Percentiles rank a stretch among this genome's conserved stretches.
Conservation (phyloP, 2,113 vertebrate species). For the Taxidea taxus region DNA sequence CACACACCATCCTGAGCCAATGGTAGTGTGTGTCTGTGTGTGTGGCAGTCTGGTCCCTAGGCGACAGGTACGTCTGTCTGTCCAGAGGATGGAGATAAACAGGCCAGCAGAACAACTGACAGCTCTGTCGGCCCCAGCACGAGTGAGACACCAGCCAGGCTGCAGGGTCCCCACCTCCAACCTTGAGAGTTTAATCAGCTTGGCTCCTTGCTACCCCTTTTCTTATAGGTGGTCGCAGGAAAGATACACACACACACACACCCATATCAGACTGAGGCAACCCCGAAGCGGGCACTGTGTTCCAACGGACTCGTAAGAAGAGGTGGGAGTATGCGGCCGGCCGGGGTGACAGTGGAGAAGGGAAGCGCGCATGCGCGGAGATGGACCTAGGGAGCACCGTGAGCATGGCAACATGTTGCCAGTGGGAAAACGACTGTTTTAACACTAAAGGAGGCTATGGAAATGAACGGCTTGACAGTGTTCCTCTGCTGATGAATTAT, state of each 20-base stretch:
- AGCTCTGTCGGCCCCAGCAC: neutral
- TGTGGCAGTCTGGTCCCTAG: neutral
- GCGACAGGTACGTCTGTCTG: neutral
- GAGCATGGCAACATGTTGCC: neutral
- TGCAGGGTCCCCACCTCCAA: neutral
- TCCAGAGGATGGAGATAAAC: neutral
- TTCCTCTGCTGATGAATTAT: constrained; percentile 9
- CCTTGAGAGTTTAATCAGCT: neutral
- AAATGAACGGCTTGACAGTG: neutral
- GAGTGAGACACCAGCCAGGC: neutral
- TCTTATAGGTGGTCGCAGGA: neutral
- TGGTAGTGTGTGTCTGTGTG: neutral
- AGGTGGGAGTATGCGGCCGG: neutral
- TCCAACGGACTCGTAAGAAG: neutral
- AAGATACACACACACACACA: neutral
- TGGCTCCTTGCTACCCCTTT: neutral
- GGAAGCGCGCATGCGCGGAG: neutral
- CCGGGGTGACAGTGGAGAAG: neutral
- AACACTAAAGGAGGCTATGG: neutral
- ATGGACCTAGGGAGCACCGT: neutral
- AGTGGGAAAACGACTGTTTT: neutral
- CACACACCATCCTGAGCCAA: neutral
- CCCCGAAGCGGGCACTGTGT: neutral
- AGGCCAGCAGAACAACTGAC: neutral
- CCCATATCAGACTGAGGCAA: neutral